phyloP scores from a whole-genome alignment of 2,113 vertebrate genomes.

The Anhinga rufa region DNA sequence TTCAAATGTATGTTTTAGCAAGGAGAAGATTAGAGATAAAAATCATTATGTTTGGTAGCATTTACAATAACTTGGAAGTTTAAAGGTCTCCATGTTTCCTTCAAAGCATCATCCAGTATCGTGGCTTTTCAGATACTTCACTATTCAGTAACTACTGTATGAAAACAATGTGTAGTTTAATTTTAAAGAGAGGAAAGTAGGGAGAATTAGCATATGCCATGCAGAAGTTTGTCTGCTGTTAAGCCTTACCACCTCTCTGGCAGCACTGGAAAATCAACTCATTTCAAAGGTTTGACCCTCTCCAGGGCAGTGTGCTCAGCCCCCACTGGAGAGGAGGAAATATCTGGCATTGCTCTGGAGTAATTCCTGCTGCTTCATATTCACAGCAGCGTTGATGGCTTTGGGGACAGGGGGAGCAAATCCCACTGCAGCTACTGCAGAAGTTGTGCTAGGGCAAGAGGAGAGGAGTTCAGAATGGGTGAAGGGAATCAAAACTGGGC shows the following conservation, averaged over 20 bases:
- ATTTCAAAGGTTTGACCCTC: conserved; percentile 3
- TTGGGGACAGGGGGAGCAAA: neutral
- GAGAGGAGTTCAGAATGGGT: neutral
- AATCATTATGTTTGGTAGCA: neutral
- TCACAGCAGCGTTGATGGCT: neutral
- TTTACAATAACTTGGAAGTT: neutral
- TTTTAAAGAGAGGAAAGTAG: conserved; percentile 29
- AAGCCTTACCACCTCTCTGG: neutral
- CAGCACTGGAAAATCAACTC: neutral
- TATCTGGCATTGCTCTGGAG: neutral
- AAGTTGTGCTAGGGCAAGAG: neutral
- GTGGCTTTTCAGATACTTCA: neutral
- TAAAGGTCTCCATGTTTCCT: neutral
- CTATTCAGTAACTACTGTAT: neutral
- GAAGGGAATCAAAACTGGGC: neutral
- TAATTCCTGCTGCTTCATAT: neutral
- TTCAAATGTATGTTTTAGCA: neutral
- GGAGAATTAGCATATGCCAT: conserved; percentile 13
- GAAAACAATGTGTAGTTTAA: conserved; percentile 23
- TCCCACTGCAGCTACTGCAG: neutral
- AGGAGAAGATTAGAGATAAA: neutral
- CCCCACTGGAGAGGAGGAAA: neutral
- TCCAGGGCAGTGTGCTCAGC: neutral
- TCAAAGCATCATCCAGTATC: neutral
- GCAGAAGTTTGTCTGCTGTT: neutral